phyloP scores from a whole-genome alignment of 1,140 invertebrate species.

The Sitobion miscanthi region DNA sequence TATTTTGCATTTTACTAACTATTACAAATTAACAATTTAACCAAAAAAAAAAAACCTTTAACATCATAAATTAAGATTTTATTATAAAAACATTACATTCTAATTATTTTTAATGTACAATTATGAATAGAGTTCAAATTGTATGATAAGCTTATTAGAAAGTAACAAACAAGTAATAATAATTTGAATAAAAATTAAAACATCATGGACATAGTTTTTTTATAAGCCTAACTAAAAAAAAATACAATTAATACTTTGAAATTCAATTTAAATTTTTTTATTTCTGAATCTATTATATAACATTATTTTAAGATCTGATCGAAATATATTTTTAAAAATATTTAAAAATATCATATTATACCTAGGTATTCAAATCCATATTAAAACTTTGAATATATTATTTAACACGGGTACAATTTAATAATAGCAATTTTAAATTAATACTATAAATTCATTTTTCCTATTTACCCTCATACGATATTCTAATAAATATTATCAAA shows the following conservation, averaged over 20 bases:
- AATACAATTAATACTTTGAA: background rate
- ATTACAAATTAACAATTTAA: background rate
- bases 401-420: background rate
- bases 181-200: background rate
- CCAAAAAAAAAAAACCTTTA: background rate
- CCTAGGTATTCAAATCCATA: background rate
- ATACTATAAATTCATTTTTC: background rate
- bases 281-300: background rate
- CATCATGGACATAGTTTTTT: background rate
- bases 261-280: background rate
- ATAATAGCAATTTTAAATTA: background rate
- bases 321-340: background rate
- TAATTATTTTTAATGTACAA: background rate
- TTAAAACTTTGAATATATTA: background rate
- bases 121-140: background rate
- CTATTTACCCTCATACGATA: background rate
- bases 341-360: background rate
- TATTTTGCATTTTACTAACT: background rate
- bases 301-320: background rate
- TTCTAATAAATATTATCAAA: background rate
- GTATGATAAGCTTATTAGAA: background rate
- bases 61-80: background rate
- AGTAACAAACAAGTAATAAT: background rate
- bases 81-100: background rate
- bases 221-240: background rate